Evolutionary conservation across 2,888 invertebrate species (phyloP).

Genomic region (Thysanoteuthis rhombus): DNA sequence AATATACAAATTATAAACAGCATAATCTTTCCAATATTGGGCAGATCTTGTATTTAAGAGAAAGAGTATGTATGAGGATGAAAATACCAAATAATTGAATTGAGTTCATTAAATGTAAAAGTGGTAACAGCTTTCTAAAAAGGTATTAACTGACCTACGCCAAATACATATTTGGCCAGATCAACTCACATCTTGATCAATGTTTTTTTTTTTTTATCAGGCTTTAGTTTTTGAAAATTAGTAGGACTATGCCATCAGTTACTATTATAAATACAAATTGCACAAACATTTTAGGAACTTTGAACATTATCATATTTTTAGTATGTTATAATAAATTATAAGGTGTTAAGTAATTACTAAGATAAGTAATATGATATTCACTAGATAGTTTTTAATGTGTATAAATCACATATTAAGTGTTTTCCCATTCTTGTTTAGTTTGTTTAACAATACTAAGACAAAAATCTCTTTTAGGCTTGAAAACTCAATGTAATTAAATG

Average conservation of each 20-base stretch:
- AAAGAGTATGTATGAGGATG: neutral
- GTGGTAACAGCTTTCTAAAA: no score
- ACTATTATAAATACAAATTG: neutral
- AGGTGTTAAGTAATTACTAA: no score
- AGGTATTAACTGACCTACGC: no score
- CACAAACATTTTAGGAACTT: neutral
- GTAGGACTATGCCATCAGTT: neutral
- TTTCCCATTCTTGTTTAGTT: no score
- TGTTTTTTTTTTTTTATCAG: neutral
- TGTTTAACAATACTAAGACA: no score
- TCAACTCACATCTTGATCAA: neutral
- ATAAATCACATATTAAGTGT: no score
- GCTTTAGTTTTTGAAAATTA: neutral
- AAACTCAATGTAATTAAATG: no score
- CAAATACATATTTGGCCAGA: no score
- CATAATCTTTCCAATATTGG: neutral
- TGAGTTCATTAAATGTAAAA: neutral
- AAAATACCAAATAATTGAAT: neutral
- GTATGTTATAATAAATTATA: neutral
- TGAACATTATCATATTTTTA: neutral
- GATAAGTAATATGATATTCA: no score
- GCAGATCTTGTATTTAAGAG: neutral
- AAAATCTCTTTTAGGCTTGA: no score
- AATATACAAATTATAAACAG: neutral
- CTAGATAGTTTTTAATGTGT: no score